phyloP scores from a whole-genome alignment of 2,113 vertebrate genomes.

The Cheirogaleus medius region DNA sequence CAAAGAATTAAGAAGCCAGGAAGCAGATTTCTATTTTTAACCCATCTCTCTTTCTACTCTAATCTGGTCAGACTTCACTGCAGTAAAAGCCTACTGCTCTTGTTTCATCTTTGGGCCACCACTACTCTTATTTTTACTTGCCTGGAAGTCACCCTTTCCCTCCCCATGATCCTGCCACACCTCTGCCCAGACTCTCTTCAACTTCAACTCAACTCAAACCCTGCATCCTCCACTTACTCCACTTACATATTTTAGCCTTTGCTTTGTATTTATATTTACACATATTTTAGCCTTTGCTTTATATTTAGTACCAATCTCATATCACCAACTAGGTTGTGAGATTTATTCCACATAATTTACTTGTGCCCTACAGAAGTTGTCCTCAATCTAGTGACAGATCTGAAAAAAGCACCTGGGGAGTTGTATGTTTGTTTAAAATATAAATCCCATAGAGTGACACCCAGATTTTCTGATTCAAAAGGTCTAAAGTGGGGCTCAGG shows the following conservation, averaged over 20 bases:
- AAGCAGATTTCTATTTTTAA: background rate
- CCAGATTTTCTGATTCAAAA: background rate
- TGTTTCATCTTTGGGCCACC: background rate
- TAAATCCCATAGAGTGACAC: background rate
- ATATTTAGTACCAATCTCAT: background rate
- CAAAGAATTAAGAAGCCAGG: background rate
- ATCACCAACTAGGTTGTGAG: background rate
- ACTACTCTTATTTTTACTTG: background rate
- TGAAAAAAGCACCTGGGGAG: background rate
- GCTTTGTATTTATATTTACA: background rate
- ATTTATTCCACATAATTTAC: background rate
- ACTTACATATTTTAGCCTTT: background rate
- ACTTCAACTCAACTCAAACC: background rate
- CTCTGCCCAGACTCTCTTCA: background rate
- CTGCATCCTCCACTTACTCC: background rate
- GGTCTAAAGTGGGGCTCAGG: background rate
- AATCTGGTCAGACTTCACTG: background rate
- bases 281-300: conserved; percentile 1
- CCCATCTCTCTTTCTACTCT: background rate
- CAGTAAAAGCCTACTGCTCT: background rate
- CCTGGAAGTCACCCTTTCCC: background rate
- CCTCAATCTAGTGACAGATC: background rate
- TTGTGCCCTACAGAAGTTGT: background rate
- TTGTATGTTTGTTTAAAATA: background rate
- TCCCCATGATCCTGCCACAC: no score